Conservation (phyloP, 2,888 invertebrate species). For the Poecilobothrus nobilitatus region DNA sequence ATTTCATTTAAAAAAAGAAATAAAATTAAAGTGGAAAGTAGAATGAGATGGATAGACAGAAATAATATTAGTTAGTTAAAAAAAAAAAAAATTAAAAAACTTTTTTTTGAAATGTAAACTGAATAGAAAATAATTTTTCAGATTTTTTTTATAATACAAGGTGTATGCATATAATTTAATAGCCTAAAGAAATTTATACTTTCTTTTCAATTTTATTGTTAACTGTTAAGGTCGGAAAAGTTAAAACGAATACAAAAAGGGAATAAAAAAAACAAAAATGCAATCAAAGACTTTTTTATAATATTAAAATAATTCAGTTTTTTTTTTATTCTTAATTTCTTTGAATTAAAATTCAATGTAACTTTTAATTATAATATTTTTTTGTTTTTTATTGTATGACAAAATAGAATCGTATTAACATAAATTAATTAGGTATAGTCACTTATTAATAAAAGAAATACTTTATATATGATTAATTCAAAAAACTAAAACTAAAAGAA, state of each 20-base stretch:
- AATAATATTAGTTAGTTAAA: background rate
- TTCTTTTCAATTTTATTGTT: background rate
- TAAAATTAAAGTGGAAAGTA: background rate
- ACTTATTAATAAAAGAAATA: no score
- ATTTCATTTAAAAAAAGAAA: background rate
- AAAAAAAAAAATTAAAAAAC: background rate
- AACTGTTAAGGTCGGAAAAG: constrained; percentile 1
- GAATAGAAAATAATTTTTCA: background rate
- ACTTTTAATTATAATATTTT: no score
- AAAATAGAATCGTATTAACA: no score
- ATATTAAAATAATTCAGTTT: no score
- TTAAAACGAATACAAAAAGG: background rate
- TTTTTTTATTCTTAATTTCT: no score
- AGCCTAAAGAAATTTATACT: background rate
- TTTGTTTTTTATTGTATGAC: background rate
- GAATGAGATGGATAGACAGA: background rate
- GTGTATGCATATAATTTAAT: background rate
- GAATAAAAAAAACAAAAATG: no score
- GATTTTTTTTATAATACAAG: background rate
- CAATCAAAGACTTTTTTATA: no score
- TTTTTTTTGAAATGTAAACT: constrained; percentile 1
- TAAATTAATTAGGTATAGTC: no score
- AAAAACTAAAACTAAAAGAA: no score
- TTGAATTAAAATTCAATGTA: no score
- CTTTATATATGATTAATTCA: no score